These are phyloP conservation scores for Dendrolimus punctatus DNA, from an alignment of 1,140 invertebrate species.

Conservation along the genomic window DNA sequence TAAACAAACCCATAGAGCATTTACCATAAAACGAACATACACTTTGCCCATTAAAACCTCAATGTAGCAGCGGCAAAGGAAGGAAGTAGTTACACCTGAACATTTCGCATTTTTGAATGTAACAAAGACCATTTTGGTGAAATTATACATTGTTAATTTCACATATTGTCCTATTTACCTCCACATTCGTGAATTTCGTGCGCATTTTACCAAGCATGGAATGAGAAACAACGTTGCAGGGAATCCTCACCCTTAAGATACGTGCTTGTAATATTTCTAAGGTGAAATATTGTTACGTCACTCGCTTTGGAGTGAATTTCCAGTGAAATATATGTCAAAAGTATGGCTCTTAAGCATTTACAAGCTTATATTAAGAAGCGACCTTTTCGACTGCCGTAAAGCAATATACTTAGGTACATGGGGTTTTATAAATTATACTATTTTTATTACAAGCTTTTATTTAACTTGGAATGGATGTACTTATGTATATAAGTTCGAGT, in stretches of 20 bases:
- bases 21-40: background rate
- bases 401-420: too few relatives aligned
- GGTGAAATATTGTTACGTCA: too few relatives aligned
- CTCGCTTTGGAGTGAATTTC: background rate
- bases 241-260: background rate
- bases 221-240: background rate
- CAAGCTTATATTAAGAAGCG: background rate
- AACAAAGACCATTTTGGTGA: background rate
- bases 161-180: conserved; percentile 4
- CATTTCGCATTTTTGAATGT: conserved; percentile 3
- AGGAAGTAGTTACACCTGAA: conserved; percentile 2
- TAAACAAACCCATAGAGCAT: background rate
- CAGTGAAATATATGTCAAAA: background rate
- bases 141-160: conserved; percentile 3
- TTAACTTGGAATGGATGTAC: too few relatives aligned
- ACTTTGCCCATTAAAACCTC: background rate
- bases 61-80: background rate
- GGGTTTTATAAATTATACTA: too few relatives aligned
- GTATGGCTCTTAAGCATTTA: background rate
- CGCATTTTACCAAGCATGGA: background rate
- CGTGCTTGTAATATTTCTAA: background rate
- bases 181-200: background rate
- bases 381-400: too few relatives aligned
- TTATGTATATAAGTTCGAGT: too few relatives aligned
- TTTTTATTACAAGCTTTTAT: too few relatives aligned